Evolutionary conservation across 2,888 invertebrate species (phyloP).

Genomic region (Campopleginae sp.): DNA sequence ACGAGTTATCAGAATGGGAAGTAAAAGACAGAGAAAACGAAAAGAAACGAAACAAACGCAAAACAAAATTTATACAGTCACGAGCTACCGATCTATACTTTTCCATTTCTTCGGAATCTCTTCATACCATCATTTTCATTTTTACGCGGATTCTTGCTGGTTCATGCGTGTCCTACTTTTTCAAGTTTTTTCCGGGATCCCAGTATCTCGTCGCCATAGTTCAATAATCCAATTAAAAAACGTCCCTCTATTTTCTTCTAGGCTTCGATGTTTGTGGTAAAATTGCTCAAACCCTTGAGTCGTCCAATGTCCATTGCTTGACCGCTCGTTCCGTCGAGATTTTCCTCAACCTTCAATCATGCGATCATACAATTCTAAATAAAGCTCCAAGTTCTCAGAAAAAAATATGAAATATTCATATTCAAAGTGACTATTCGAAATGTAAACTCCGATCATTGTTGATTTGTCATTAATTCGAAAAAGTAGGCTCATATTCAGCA

Average conservation of each 20-base stretch:
- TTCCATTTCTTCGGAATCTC: not conserved
- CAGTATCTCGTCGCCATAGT: constrained; percentile 5
- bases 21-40: not conserved
- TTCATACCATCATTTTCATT: constrained; percentile 13
- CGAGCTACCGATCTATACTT: constrained; percentile 19
- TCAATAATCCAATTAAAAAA: not conserved
- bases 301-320: constrained; percentile 33
- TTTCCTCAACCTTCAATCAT: constrained; percentile 13
- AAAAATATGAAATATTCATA: constrained; percentile 5
- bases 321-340: constrained; percentile 18
- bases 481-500: constrained; percentile 7
- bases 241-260: not conserved
- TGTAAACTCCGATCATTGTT: constrained; percentile 52
- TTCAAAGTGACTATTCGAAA: constrained; percentile 50
- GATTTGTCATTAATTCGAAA: constrained; percentile 61
- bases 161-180: not conserved
- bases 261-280: not conserved
- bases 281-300: not conserved
- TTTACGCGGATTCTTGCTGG: not conserved
- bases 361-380: constrained; percentile 32
- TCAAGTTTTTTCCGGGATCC: constrained; percentile 4
- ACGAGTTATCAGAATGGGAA: constrained; percentile 15
- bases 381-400: constrained; percentile 2
- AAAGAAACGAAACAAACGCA: not conserved
- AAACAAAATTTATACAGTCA: constrained; percentile 17